Base-by-base conservation (phyloP, 2,888 invertebrate genomes). In the Microctonus hyperodae region DNA sequence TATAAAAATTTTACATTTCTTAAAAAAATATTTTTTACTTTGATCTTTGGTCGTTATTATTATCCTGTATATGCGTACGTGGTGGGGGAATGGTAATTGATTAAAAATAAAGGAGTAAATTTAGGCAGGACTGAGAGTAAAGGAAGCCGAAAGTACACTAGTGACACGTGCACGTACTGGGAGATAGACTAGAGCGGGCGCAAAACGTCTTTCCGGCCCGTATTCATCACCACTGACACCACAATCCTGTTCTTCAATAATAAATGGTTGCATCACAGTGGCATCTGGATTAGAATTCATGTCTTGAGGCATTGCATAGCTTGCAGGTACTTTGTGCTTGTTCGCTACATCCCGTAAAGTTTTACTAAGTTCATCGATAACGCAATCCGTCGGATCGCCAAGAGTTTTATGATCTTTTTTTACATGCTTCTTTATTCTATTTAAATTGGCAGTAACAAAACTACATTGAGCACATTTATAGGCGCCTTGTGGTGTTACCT, bases 211-310 rank as follows among this genome's bases (percentile, higher is more conserved):
- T 69, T 80, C 78, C 59, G 77, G 73, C 62, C 72, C 74, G 25
- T 79, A 73, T 23, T 80, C 79, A 35, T 77, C 81, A 66, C 75
- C 75, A 9, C 72, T 55, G 44, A 67, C 64, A 7, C 51, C 56
- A 13, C 28, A 51, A 76, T 86, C 86, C 56, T 83, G 83, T 84
- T 94, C 93, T 85, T 91, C 90, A 77, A 96, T 88, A 77, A 95
- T 88, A 86, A 97, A 97, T 67, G 96, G 94, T 87, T 97, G 97
- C 96, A 97, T 96, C 74, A 94, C 90, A 80, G 93, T 92, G 71
- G 88, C 87, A 20, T 79, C 75, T 1, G 81, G 79, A 72, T 85
- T 86, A 65, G 81, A 77, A 69, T 77, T 80, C 75, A 77, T 69
- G 66, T 82, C 82, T 76, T 87, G 88, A 3, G 91, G 91, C 78